Base-by-base conservation (phyloP, 2,888 invertebrate genomes). In the Cephus sareptanus region DNA sequence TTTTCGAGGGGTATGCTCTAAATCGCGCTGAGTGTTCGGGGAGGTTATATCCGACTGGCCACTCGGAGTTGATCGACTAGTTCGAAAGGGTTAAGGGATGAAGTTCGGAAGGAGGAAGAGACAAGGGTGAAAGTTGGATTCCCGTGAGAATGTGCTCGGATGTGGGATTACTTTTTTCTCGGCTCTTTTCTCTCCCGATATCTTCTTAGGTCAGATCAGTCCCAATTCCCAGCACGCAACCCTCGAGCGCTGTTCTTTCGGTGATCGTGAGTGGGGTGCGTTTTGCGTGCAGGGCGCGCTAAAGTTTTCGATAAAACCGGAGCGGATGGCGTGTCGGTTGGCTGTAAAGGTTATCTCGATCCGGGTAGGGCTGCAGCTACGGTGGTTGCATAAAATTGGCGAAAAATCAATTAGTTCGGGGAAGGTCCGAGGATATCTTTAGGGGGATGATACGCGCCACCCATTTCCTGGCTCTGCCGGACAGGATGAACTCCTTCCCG, bases 401-500 rank as follows among this genome's bases (percentile, higher is more conserved):
- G 85, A 89, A 89, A 89, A 89, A 89, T 89, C 89, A 89, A 89
- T 89, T 89, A 89, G 85, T 80, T 77, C 77, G 78, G 85, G 89
- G 87, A 89, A 88, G 85, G 75, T 73, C 80, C 84, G 85, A 87
- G 89, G 87, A 84, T 80, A 82, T 33, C 71, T 31, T 31, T 33
- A 71, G 71, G 71, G 71, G 33, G 71, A 34, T 33, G 71, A 71
- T 56, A 56, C 40, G 15, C 71, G 71, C 33, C 71, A n/a, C 71
- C 33, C 71, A 31, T 71, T 34, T 31, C 33, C 71, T 31, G 15
- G 15, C 31, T 34, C 31, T 1, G n/a, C 12, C n/a, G 71, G 33
- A 30, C 15, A 15, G 71, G 71, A 34, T 30, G 71, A 71, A 31
- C 31, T 71, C 71, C 71, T 31, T 71, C 31, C 71, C 71, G 71